Evolutionary conservation across 1,140 invertebrate genomes (phyloP), one percentile per base, ranked within the genome.

Genomic region (Monochamus saltuarius): DNA sequence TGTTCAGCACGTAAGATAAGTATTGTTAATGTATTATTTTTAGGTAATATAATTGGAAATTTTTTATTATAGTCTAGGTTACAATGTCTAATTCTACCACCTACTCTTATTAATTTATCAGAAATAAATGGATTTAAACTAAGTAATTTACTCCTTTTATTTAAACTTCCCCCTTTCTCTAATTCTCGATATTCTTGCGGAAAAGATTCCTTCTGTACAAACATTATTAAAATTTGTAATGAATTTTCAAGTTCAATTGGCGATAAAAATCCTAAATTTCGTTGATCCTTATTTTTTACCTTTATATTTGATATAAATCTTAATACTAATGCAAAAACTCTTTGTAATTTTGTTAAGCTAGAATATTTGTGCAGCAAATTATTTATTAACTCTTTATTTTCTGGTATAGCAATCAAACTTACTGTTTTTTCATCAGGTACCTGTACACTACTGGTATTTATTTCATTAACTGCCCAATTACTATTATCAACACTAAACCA

Each of bases 401-500:
- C 40, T 13, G 40, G 40, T 13, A 42, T 42, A 42, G n/a, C 40
- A 17, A 13, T 42, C n/a, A 17, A 42, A 42, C 40, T 13, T 2
- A 17, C n/a, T 2, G 51, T 39, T 40, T 19, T 58, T 58, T 58
- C 42, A 16, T 51, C 37, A 17, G 50, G 57, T 14, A 52, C n/a
- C 42, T 52, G 14, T 29, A 13, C 29, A 14, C 35, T 14, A 42
- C 13, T 17, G 43, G 14, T 14, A 11, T 9, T 39, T 11, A 17
- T 51, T 47, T 56, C 50, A 49, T 40, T 53, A 10, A 59, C 11
- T 29, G 19, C 7, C 46, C 42, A 50, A 35, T 57, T 11, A 22
- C 14, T 38, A 14, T 45, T 50, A 17, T 46, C 11, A 22, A 36
- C 35, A 16, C 10, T 35, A 36, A 64, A 47, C 56, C 65, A 75